Base-by-base conservation (phyloP, 2,888 invertebrate genomes). In the Schizaphis graminum region DNA sequence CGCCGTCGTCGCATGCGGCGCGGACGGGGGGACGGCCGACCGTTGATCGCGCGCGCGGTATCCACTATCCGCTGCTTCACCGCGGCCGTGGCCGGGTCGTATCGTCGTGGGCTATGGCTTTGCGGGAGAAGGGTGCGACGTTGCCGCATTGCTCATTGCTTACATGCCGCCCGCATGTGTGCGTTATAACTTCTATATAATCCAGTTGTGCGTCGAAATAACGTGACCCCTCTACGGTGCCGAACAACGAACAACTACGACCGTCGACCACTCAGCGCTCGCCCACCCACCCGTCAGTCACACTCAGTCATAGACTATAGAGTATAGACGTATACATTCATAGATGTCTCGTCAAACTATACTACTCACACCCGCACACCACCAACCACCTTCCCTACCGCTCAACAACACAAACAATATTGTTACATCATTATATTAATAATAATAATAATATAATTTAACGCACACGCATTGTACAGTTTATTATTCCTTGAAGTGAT, bases 391-490 rank as follows among this genome's bases (percentile, higher is more conserved):
- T 4, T n/a, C n/a, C n/a, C n/a, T 21, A 21, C 8, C 1, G 1
- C 16, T n/a, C 35, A 67, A 53, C 67, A 67, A 67, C 88, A n/a
- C 41, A 53, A 92, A 77, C 35, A 92, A 53, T 53, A 67, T 86
- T 77, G 53, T 92, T 92, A 92, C 92, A 92, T 92, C 92, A 92
- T 92, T 92, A 92, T 87, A 92, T 87, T 92, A 61, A 86, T 91
- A 86, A 91, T 41, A 41, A 91, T 77, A 89, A 49, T 87, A 87
- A 49, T 87, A 49, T 87, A 85, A 85, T 77, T 77, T 85, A 86
- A 61, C 61, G 28, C 67, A 41, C 53, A 11, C 91, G 26, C 56
- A n/a, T 61, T 35, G n/a, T n/a, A 47, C 49, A 67, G 41, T 49
- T 67, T 91, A 47, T 91, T 61, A 41, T 92, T 92, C 67, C 35